These are phyloP conservation scores for Nesometra sesokonis DNA, from an alignment of 35 echinoderm and acorn worm genomes.

Conservation along the genomic window DNA sequence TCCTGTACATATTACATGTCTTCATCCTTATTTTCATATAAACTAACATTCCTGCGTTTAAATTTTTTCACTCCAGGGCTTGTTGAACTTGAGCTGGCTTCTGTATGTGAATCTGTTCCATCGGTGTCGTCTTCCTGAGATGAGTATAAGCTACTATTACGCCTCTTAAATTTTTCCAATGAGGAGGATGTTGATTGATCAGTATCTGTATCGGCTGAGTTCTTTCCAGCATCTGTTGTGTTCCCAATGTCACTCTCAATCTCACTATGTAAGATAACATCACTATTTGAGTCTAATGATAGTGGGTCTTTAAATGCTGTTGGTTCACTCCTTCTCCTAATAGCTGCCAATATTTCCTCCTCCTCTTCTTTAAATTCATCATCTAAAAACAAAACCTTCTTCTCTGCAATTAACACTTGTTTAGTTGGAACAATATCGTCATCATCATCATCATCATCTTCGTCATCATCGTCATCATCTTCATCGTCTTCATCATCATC, in stretches of 20 bases:
- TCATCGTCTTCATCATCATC: conserved; percentile 17
- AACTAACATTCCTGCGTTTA: background rate
- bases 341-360: background rate
- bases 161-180: background rate
- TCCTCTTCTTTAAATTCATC: background rate
- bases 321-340: background rate
- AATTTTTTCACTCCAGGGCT: background rate
- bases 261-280: background rate
- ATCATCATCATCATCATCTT: background rate
- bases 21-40: background rate
- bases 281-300: background rate
- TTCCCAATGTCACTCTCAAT: background rate
- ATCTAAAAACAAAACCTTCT: background rate
- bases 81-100: background rate
- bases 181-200: background rate
- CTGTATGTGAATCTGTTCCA: background rate
- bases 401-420: background rate
- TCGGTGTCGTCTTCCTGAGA: background rate
- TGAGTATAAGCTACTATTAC: background rate
- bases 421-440: background rate
- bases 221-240: background rate
- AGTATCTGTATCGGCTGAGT: background rate
- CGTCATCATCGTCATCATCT: background rate
- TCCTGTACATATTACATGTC: background rate
- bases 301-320: background rate